Base-by-base conservation (phyloP, 2,888 invertebrate species). In the Alentia gelatinosa region DNA sequence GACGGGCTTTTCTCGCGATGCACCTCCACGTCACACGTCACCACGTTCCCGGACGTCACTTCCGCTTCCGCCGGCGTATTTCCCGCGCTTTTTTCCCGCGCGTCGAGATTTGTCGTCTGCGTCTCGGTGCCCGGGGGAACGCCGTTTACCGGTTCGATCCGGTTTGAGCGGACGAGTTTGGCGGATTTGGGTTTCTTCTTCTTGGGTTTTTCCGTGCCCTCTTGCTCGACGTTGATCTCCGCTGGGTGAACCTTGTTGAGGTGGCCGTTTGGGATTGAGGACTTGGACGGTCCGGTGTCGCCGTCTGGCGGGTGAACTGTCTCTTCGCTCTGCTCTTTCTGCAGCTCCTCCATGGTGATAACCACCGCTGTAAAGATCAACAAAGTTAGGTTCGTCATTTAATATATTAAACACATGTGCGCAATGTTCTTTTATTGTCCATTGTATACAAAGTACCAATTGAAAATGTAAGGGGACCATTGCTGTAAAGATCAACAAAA, bases 11-110 rank as follows among this genome's bases (percentile, higher is more conserved):
- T 95, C 92, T 94, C 94, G 63, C 94, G 92, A 89, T 95, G 95
- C 7, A 95, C 93, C 88, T 95, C 95, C 15, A 94, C 95, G 5
- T 94, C 92, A 92, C 94, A 95, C 7, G 94, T 95, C 15, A 95
- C 92, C 84, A 93, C 93, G 92, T 95, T 95, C 79, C 94, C 93
- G 4, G 92, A 90, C 39, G 94, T 94, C 90, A 94, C 94, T 40
- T 91, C 90, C 33, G 35, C 35, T 9, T 15, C 37, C 33, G 3
- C 63, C 5, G n/a, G 40, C 37, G 19, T n/a, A 19, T 15, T 68
- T 30, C 68, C 26, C 26, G 30, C 3, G 12, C n/a, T 30, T 5
- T 37, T 19, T 9, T 37, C 79, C 3, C 39, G 37, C 47, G 7
- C 47, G 19, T 56, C 56, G n/a, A n/a, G 26, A 3, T 5, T 3